These are phyloP conservation scores for Zonotrichia albicollis DNA, from an alignment of 2,797 vertebrate genomes.

Conservation along the genomic window DNA sequence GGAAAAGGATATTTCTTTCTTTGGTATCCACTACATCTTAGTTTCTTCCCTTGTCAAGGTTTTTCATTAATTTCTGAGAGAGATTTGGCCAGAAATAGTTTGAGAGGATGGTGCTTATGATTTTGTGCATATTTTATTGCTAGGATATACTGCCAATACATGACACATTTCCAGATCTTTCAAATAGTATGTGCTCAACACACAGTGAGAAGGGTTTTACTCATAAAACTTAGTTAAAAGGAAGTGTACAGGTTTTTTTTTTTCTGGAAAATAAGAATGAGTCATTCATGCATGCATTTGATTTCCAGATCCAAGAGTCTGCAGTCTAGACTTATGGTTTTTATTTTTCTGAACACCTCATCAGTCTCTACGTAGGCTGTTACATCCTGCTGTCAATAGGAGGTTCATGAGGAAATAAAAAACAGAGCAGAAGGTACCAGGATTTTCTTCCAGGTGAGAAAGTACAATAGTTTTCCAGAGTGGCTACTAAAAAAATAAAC, in stretches of 20 bases:
- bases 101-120: background rate
- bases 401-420: slow-evolving; percentile 34
- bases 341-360: slow-evolving; percentile 56
- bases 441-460: slow-evolving; percentile 6
- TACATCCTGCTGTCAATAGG: slow-evolving; percentile 49
- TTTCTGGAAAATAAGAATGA: slow-evolving; percentile 61
- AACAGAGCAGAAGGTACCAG: background rate
- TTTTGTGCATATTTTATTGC: slow-evolving; percentile 36
- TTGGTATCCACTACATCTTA: background rate
- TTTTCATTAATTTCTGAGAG: background rate
- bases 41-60: background rate
- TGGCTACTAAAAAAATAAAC: background rate
- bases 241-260: slow-evolving; percentile 25
- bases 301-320: slow-evolving; percentile 60
- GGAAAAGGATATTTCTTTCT: background rate
- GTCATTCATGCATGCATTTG: slow-evolving; percentile 50
- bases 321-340: slow-evolving; percentile 58
- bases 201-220: slow-evolving; percentile 18
- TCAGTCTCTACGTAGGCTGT: slow-evolving; percentile 33
- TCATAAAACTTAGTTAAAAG: slow-evolving; percentile 35
- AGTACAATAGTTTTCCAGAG: background rate
- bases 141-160: background rate
- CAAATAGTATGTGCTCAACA: slow-evolving; percentile 5
- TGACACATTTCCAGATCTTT: slow-evolving; percentile 32
- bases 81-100: background rate